Percentiles rank a stretch among this genome's conserved stretches.
These are phyloP conservation scores for Brienomyrus longianalis DNA, from an alignment of 2,113 vertebrate genomes.

Conservation along the genomic window DNA sequence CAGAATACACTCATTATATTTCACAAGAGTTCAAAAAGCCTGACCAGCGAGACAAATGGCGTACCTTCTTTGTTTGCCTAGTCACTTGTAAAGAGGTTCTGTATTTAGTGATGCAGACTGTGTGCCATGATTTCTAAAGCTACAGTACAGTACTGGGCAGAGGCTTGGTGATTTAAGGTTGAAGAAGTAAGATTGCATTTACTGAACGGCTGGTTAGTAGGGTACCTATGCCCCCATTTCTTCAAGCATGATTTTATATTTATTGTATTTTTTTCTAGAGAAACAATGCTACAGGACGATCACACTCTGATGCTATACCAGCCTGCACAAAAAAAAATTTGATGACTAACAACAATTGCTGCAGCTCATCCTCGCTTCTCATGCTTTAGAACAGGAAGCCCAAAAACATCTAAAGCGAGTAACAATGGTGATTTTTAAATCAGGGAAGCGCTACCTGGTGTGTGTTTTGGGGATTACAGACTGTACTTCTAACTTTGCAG, in stretches of 20 bases:
- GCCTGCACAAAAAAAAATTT: background rate
- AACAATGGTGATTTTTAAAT: too few relatives aligned
- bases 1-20: background rate
- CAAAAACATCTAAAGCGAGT: background rate
- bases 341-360: background rate
- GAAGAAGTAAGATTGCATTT: background rate
- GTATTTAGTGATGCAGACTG: background rate
- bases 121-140: background rate
- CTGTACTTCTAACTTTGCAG: background rate
- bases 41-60: background rate
- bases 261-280: background rate
- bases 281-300: background rate
- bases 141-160: background rate
- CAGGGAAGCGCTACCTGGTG: too few relatives aligned
- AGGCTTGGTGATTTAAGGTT: background rate
- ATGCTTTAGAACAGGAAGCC: too few relatives aligned
- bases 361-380: too few relatives aligned
- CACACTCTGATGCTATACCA: background rate
- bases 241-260: background rate
- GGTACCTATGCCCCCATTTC: background rate
- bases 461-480: background rate
- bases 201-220: background rate
- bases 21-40: background rate
- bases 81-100: background rate
- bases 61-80: background rate